phyloP scores from a whole-genome alignment of 2,797 vertebrate genomes.

The Gymnoscopelus braueri region DNA sequence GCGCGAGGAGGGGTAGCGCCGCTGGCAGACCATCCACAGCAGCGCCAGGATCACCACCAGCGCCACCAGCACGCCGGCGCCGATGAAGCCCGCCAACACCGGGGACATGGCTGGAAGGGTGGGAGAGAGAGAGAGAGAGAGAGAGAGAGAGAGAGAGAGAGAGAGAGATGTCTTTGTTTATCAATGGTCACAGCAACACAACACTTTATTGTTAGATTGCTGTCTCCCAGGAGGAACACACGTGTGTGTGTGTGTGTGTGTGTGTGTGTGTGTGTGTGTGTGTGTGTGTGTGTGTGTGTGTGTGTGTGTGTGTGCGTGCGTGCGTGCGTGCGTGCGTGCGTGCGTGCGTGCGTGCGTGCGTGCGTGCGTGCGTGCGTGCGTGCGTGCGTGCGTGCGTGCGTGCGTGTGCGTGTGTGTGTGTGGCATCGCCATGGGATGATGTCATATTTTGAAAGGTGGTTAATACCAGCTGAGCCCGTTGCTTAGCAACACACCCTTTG shows the following conservation, averaged over 20 bases:
- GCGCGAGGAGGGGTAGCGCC: conserved; percentile 80
- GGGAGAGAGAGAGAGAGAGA: conserved; percentile 17
- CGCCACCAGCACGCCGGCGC: conserved; percentile 91
- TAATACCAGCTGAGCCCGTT: conserved; percentile 67
- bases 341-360: neutral
- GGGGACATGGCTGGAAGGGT: conserved; percentile 90
- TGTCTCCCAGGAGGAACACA: neutral
- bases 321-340: neutral
- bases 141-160: conserved; percentile 19
- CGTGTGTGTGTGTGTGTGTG: neutral
- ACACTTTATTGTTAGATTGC: neutral
- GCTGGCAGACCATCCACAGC: conserved; percentile 94
- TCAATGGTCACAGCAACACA: neutral
- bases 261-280: neutral
- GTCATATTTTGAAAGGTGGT: conserved; percentile 71
- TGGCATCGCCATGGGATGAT: conserved; percentile 65
- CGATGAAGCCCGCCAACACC: conserved; percentile 92
- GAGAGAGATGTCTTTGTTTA: too few relatives aligned
- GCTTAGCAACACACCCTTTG: conserved; percentile 62
- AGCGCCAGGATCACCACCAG: conserved; percentile 88
- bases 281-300: too few relatives aligned
- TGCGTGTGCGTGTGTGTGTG: conserved; percentile 1
- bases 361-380: neutral
- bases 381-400: neutral
- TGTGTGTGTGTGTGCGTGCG: too few relatives aligned